These are phyloP conservation scores for Gadopsis marmoratus DNA, from an alignment of 2,797 vertebrate genomes.

Conservation along the genomic window DNA sequence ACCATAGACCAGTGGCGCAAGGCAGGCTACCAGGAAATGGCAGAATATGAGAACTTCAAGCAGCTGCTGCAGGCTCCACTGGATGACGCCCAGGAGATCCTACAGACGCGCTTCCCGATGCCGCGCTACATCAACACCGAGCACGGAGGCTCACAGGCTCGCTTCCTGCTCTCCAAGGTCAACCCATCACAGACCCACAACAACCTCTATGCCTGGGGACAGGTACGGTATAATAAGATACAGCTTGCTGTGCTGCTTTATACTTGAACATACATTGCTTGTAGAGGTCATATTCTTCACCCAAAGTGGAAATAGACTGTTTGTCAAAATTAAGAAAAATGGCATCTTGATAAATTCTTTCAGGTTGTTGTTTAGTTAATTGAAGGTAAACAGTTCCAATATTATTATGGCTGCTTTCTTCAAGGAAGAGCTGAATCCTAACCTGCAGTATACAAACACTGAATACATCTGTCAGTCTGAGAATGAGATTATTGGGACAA, in stretches of 20 bases:
- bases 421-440: slow-evolving; percentile 16
- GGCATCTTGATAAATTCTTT: neutral
- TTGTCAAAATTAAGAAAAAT: neutral
- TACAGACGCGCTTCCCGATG: slow-evolving; percentile 96
- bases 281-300: neutral
- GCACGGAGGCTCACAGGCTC: slow-evolving; percentile 92
- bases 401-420: neutral
- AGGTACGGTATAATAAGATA: slow-evolving; percentile 81
- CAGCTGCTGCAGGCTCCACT: slow-evolving; percentile 96
- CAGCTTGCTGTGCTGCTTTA: neutral
- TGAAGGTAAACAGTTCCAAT: neutral
- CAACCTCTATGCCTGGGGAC: slow-evolving; percentile 95
- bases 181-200: slow-evolving; percentile 99
- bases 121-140: slow-evolving; percentile 96
- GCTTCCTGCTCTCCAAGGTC: slow-evolving; percentile 98
- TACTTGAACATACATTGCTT: neutral
- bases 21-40: slow-evolving; percentile 96
- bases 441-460: slow-evolving; percentile 10
- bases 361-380: neutral
- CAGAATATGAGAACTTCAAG: slow-evolving; percentile 98
- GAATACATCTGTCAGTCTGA: slow-evolving; percentile 12
- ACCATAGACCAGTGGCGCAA: slow-evolving; percentile 98
- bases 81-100: slow-evolving; percentile 96
- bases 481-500: slow-evolving; percentile 37
- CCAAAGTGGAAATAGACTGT: neutral